These are phyloP conservation scores for Schizothorax lantsangensis DNA, from an alignment of 2,797 vertebrate species.

Conservation along the genomic window DNA sequence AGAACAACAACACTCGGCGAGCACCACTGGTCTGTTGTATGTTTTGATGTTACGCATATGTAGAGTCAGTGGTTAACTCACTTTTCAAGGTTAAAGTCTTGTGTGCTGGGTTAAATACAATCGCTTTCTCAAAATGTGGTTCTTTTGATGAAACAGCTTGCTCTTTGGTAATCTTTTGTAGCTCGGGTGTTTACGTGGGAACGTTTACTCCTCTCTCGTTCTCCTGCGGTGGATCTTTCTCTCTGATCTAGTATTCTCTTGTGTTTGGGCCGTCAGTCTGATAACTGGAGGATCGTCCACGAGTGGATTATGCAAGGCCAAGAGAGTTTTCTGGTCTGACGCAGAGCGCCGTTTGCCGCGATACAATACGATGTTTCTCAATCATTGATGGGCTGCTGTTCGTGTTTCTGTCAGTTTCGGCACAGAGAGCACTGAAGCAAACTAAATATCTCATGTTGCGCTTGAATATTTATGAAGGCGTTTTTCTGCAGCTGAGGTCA, in stretches of 20 bases:
- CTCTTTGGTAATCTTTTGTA: slow-evolving; percentile 44
- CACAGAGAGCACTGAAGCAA: slow-evolving; percentile 61
- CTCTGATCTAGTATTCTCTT: not conserved
- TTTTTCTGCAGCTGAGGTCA: slow-evolving; percentile 42
- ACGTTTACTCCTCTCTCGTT: slow-evolving; percentile 26
- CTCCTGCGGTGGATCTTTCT: not conserved
- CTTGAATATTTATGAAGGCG: slow-evolving; percentile 70
- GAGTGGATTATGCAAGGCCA: slow-evolving; percentile 64
- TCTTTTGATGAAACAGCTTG: slow-evolving; percentile 16
- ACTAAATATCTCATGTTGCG: slow-evolving; percentile 60
- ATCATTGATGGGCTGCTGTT: slow-evolving; percentile 66
- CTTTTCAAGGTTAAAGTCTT: not conserved
- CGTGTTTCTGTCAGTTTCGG: slow-evolving; percentile 62
- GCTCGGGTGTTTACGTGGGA: slow-evolving; percentile 38
- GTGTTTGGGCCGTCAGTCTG: slow-evolving; percentile 29
- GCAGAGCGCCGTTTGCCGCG: slow-evolving; percentile 51
- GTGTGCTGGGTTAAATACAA: slow-evolving; percentile 25
- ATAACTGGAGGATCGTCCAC: slow-evolving; percentile 48
- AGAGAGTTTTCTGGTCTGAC: slow-evolving; percentile 62
- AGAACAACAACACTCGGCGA: not conserved
- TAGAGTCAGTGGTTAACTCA: not conserved
- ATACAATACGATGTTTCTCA: slow-evolving; percentile 64
- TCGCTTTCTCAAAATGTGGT: not conserved
- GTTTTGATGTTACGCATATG: not conserved
- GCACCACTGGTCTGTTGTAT: not conserved